Base-by-base conservation (phyloP, 2,797 vertebrate genomes). In the Linurgus olivaceus region DNA sequence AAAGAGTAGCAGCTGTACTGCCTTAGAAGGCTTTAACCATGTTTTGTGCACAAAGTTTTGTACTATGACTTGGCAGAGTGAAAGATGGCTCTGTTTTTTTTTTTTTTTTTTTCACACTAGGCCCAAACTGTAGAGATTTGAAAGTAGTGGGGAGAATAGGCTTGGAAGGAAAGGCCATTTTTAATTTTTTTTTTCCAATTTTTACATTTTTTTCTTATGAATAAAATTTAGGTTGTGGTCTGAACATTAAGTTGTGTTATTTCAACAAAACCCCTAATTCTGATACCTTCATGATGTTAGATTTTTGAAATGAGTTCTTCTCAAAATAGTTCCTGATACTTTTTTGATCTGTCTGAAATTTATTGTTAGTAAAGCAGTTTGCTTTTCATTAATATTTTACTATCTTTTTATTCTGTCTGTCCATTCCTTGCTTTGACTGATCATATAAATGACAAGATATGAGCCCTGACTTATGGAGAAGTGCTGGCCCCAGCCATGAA, bases 301-400 rank as follows among this genome's bases (percentile, higher is more conserved):
- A 70, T 80, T 84, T 26, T 35, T 52, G 37, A 89, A 90, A 92
- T 45, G 35, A 83, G 15, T 79, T 96, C 73, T 90, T 94, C 67
- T 95, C 88, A 72, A 72, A 91, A 84, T 38, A 47, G 17, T 88
- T 96, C 33, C 42, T 72, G 26, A 31, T 72, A 55, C 29, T 13
- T 23, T 81, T 86, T 95, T 92, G 25, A 48, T 92, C 79, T 89
- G 62, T 90, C 50, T 90, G 78, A 95, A 59, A 74, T 31, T 90
- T 78, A 83, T 86, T 92, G 54, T 77, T 61, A 35, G 21, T 38
- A 71, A 79, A 92, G 11, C 18, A 55, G 5, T 40, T 68, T 77
- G 13, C 38, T 68, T 48, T 59, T 70, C 8, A 3, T 54, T 25
- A 68, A 52, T 7, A 37, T 19, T 51, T 63, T 51, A 31, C 5